A percentile compares a stretch with the other conserved stretches of the same genome.
phyloP scores from a whole-genome alignment of 1,140 invertebrate genomes.

The Dinothrombium tinctorium region DNA sequence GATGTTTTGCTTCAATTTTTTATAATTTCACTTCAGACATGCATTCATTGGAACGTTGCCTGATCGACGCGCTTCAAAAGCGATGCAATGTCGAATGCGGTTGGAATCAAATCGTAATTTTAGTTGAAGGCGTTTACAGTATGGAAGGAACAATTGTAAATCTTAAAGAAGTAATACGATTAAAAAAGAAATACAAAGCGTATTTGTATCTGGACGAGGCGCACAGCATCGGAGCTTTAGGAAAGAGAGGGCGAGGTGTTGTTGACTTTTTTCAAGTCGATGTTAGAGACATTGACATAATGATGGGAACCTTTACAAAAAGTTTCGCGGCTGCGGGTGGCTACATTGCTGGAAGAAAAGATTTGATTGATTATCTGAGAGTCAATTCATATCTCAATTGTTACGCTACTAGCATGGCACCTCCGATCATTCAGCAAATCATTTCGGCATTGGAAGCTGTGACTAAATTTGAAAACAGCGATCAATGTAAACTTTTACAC shows the following conservation, averaged over 20 bases:
- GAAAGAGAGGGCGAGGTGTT: conserved; percentile 60
- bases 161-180: conserved; percentile 58
- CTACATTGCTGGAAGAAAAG: conserved; percentile 68
- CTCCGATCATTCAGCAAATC: conserved; percentile 78
- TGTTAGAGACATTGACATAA: conserved; percentile 70
- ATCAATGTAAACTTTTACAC: too few relatives aligned
- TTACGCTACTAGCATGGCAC: conserved; percentile 73
- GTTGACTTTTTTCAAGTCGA: conserved; percentile 58
- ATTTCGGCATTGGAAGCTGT: conserved; percentile 28
- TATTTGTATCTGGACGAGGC: conserved; percentile 89
- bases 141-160: conserved; percentile 94
- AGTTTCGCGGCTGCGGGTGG: conserved; percentile 88
- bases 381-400: conserved; percentile 55
- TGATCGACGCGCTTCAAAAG: too few relatives aligned
- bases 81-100: too few relatives aligned
- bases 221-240: conserved; percentile 85
- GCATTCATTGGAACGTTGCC: too few relatives aligned
- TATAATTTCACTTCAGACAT: background rate
- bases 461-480: too few relatives aligned
- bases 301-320: conserved; percentile 92
- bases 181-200: conserved; percentile 89
- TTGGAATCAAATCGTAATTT: conserved; percentile 85
- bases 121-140: conserved; percentile 74
- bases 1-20: background rate
- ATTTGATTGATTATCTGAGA: conserved; percentile 54